These are phyloP conservation scores for Apis laboriosa DNA, from an alignment of 1,140 invertebrate genomes.

Conservation along the genomic window DNA sequence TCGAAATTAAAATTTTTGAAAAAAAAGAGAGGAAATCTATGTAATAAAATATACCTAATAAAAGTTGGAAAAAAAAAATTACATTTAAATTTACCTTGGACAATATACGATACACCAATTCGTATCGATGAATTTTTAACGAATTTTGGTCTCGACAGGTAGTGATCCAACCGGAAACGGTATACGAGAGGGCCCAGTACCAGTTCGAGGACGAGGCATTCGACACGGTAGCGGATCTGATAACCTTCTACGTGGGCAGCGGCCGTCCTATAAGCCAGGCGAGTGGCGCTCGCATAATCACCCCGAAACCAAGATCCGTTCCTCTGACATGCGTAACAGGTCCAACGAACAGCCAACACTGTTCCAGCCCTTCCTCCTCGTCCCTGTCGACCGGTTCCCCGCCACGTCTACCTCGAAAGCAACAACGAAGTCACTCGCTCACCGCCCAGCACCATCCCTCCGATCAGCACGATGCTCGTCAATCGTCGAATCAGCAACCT, in stretches of 20 bases:
- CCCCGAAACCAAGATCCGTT: slow-evolving; percentile 75
- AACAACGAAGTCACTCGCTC: slow-evolving; percentile 76
- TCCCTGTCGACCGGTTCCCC: slow-evolving; percentile 74
- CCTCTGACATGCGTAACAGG: slow-evolving; percentile 68
- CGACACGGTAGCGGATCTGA: slow-evolving; percentile 95
- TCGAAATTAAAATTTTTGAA: neutral
- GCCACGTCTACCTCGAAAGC: slow-evolving; percentile 73
- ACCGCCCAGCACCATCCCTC: slow-evolving; percentile 69
- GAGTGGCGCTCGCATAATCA: slow-evolving; percentile 91
- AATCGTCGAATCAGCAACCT: slow-evolving; percentile 56
- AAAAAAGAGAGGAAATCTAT: neutral
- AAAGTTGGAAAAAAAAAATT: no score
- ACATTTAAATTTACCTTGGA: neutral
- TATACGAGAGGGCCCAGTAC: slow-evolving; percentile 94
- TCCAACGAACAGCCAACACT: slow-evolving; percentile 65
- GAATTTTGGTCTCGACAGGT: slow-evolving; percentile 81
- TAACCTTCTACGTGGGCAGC: slow-evolving; percentile 96
- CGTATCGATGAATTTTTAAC: neutral
- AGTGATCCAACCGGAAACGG: slow-evolving; percentile 92
- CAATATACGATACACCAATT: no score
- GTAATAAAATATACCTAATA: no score
- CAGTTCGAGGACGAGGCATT: slow-evolving; percentile 97
- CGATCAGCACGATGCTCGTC: slow-evolving; percentile 57
- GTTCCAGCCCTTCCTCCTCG: slow-evolving; percentile 73
- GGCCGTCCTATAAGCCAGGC: slow-evolving; percentile 90